phyloP scores from a whole-genome alignment of 2,113 vertebrate genomes.

The Numenius arquata region DNA sequence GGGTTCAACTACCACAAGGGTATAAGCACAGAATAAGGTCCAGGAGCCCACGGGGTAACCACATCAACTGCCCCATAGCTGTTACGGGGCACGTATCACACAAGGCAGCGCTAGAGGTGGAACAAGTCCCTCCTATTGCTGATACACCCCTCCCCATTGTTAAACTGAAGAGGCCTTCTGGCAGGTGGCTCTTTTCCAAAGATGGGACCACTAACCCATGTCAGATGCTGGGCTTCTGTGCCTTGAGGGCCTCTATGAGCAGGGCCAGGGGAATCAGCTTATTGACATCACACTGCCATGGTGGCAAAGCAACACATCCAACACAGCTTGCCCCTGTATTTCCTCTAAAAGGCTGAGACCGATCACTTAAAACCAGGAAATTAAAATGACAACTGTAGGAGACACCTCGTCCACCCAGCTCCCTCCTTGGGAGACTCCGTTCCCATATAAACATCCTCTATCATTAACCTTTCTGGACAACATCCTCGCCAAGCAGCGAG shows the following conservation, averaged over 20 bases:
- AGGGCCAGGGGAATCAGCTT: background rate
- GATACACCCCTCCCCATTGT: background rate
- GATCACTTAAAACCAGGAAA: background rate
- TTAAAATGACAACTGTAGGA: background rate
- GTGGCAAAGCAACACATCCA: background rate
- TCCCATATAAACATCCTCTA: background rate
- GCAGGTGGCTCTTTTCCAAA: background rate
- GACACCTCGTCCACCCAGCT: background rate
- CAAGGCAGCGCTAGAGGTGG: background rate
- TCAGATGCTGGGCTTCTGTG: background rate
- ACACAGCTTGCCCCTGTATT: background rate
- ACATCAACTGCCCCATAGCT: background rate
- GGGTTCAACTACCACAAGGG: background rate
- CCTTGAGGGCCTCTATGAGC: background rate
- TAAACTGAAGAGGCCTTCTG: background rate
- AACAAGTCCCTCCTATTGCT: background rate
- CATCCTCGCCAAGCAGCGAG: background rate
- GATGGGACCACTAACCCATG: background rate
- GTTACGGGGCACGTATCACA: fast-evolving
- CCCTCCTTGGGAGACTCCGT: background rate
- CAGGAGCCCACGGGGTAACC: background rate
- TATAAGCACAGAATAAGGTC: background rate
- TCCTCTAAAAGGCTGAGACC: background rate
- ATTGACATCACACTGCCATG: background rate
- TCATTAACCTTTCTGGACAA: background rate